phyloP scores from a whole-genome alignment of 2,113 vertebrate genomes.

The Anhinga anhinga region DNA sequence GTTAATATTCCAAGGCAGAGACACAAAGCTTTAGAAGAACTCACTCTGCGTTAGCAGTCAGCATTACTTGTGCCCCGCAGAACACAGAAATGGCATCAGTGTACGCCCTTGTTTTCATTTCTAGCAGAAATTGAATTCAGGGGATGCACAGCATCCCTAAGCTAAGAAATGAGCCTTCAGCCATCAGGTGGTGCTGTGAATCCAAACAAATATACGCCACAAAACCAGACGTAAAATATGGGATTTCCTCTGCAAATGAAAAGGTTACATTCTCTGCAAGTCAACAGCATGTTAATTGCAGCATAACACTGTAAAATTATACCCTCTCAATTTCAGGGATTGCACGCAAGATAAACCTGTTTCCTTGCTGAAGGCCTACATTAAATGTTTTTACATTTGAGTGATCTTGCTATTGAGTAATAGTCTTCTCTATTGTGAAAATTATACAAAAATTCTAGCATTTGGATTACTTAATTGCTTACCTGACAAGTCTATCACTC shows the following conservation, averaged over 20 bases:
- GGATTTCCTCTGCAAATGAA: neutral
- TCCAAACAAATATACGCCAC: neutral
- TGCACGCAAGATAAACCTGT: neutral
- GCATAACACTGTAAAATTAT: neutral
- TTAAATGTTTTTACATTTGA: neutral
- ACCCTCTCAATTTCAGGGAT: neutral
- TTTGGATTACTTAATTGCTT: conserved; percentile 15
- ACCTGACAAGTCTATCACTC: neutral
- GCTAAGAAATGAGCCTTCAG: neutral
- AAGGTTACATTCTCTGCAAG: neutral
- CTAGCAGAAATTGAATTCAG: neutral
- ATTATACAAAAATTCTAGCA: neutral
- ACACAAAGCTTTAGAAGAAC: neutral
- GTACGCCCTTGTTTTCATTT: neutral
- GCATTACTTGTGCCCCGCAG: neutral
- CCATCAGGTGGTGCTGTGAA: conserved; percentile 57
- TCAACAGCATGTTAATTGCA: neutral
- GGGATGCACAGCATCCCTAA: neutral
- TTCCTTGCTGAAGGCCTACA: neutral
- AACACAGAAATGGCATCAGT: neutral
- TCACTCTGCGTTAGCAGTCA: neutral
- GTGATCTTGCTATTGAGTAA: neutral
- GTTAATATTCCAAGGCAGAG: neutral
- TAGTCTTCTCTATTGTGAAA: neutral
- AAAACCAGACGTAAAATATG: accelerated